These are phyloP conservation scores for Leptinotarsa lineolata DNA, from an alignment of 1,140 invertebrate genomes.

Conservation along the genomic window DNA sequence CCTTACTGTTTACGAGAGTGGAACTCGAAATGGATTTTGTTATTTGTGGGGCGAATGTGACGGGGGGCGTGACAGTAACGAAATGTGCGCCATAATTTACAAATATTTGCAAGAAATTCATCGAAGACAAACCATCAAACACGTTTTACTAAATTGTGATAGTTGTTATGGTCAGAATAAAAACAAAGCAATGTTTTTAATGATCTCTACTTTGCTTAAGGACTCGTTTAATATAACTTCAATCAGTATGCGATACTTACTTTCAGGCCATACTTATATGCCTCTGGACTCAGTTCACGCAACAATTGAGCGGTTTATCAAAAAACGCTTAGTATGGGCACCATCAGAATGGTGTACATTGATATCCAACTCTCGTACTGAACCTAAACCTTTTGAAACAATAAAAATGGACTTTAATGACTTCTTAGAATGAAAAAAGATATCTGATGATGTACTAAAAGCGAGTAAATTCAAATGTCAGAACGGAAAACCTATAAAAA, in stretches of 20 bases:
- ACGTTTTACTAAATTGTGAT: constrained; percentile 29
- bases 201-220: constrained; percentile 32
- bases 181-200: constrained; percentile 19
- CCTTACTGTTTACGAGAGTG: constrained; percentile 23
- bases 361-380: neutral
- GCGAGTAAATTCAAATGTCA: too few relatives aligned
- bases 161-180: constrained; percentile 38
- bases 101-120: constrained; percentile 39
- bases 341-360: constrained; percentile 15
- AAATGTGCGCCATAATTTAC: constrained; percentile 20
- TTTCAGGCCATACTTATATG: constrained; percentile 42
- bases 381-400: constrained; percentile 4
- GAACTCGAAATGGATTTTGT: constrained; percentile 22
- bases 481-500: too few relatives aligned
- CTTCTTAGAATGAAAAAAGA: too few relatives aligned
- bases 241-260: constrained; percentile 38
- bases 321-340: neutral
- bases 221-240: constrained; percentile 31
- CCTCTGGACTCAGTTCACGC: constrained; percentile 36
- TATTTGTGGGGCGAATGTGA: constrained; percentile 32
- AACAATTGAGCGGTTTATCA: constrained; percentile 19
- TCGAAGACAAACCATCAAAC: constrained; percentile 14
- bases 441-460: too few relatives aligned
- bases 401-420: too few relatives aligned
- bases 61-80: constrained; percentile 26